These are phyloP conservation scores for Apotomis turbidana DNA, from an alignment of 2,888 invertebrate species.

Conservation along the genomic window DNA sequence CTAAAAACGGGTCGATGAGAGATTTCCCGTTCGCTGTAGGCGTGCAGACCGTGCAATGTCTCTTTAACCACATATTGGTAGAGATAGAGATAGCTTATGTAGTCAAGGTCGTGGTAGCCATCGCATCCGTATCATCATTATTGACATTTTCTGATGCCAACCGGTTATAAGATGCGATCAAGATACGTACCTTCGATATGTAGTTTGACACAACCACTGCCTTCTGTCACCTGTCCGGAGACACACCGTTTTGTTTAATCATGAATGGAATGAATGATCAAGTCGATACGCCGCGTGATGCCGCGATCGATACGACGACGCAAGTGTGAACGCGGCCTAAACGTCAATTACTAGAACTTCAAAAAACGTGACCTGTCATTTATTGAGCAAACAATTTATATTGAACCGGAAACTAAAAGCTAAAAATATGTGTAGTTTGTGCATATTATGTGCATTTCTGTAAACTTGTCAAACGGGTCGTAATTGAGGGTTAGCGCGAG, in stretches of 20 bases:
- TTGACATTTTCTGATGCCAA: neutral
- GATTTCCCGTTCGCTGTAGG: no score
- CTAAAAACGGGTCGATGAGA: no score
- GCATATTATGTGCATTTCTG: conserved; percentile 18
- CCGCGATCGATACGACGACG: neutral
- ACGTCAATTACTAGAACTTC: conserved; percentile 20
- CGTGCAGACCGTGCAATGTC: no score
- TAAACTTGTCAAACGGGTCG: conserved; percentile 18
- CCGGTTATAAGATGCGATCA: conserved; percentile 10
- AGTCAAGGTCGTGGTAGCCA: neutral
- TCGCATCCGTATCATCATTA: neutral
- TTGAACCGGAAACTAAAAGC: conserved; percentile 29
- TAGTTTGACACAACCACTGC: conserved; percentile 20
- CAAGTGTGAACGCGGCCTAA: conserved; percentile 9
- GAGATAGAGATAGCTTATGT: neutral
- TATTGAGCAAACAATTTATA: conserved; percentile 26
- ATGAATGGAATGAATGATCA: conserved; percentile 2
- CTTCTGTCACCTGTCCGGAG: conserved; percentile 28
- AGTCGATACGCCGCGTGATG: conserved; percentile 1
- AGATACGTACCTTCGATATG: conserved; percentile 14
- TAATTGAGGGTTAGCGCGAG: neutral
- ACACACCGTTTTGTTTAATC: conserved; percentile 14
- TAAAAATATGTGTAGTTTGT: conserved; percentile 21
- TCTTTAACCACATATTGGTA: no score
- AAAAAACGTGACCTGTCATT: conserved; percentile 31